A percentile compares a stretch with the other conserved stretches of the same genome.
Evolutionary conservation across 2,113 vertebrate species (phyloP).

Genomic region (Platichthys flesus): DNA sequence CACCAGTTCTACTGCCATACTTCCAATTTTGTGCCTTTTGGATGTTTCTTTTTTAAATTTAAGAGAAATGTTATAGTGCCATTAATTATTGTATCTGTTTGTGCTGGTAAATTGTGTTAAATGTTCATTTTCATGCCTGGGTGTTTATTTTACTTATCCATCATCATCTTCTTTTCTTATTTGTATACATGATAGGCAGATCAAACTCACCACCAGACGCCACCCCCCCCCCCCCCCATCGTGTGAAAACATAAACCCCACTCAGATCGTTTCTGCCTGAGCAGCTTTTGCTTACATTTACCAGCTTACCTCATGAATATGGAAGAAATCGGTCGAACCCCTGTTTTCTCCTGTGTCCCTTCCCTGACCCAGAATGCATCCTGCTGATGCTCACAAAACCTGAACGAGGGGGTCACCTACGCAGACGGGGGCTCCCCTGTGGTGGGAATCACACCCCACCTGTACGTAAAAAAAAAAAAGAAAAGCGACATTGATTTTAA

Average conservation of each 20-base stretch:
- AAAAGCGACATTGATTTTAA: neutral
- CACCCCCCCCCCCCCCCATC: neutral
- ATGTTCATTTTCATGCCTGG: neutral
- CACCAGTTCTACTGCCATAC: neutral
- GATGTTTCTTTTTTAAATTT: too few relatives aligned
- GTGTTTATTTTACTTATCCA: neutral
- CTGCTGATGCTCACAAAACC: conserved; percentile 58
- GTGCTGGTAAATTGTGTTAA: neutral
- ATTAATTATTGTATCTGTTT: neutral
- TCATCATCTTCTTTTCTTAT: neutral
- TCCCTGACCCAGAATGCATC: conserved; percentile 52
- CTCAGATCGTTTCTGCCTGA: conserved; percentile 29
- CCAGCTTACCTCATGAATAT: conserved; percentile 58
- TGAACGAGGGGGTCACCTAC: conserved; percentile 32
- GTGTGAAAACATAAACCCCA: conserved; percentile 5
- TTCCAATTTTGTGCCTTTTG: conserved; percentile 1
- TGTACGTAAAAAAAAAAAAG: neutral
- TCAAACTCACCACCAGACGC: neutral
- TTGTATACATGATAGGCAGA: neutral
- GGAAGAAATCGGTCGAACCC: conserved; percentile 21
- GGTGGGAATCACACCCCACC: conserved; percentile 5
- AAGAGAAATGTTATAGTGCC: neutral
- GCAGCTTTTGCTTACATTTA: conserved; percentile 48
- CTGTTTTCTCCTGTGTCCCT: conserved; percentile 45
- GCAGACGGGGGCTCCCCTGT: neutral